Evolutionary conservation across 2,113 vertebrate genomes (phyloP), one percentile per base, ranked within the genome.

Genomic region (Macrotis lagotis): DNA sequence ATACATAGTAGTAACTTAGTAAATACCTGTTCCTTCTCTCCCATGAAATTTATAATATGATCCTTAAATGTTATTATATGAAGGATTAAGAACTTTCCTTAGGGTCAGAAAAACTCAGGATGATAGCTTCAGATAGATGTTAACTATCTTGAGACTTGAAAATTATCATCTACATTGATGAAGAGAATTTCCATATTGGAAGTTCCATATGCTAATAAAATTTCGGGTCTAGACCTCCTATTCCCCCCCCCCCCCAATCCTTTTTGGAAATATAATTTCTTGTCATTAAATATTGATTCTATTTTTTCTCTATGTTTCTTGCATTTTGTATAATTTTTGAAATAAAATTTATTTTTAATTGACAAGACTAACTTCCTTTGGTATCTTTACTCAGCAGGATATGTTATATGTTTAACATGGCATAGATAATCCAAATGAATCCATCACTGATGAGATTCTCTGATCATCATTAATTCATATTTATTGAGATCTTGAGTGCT

Each of bases 391-490:
- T 90, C 91, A 90, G 9, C 90, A 92, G 52, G 1, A 51, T 89
- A 59, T 94, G 24, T 44, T 94, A 83, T 25, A 90, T 95, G 92
- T 94, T 93, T 93, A 96, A 95, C 16, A 48, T 11, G 28, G 28
- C 53, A 48, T 93, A 19, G 95, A 49, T 92, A 90, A 92, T 95
- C 16, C 52, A 96, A 89, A 90, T 90, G 44, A 92, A 91, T 26
- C 90, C n/a, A 50, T 90, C 91, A 44, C 50, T 89, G 44, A 44
- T 24, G 49, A 55, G 12, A 94, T 51, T n/a, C 25, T 93, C 9
- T 83, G 48, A 8, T 50, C 88, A 94, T 91, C 50, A 91, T 91
- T 96, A 95, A 83, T 93, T 94, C 25, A 66, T 94, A 92, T 89
- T 88, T 94, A 89, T 50, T 53, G 10, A 92, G 50, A 92, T 93